Base-by-base conservation (phyloP, 1,140 invertebrate species). In the Agrilus planipennis region DNA sequence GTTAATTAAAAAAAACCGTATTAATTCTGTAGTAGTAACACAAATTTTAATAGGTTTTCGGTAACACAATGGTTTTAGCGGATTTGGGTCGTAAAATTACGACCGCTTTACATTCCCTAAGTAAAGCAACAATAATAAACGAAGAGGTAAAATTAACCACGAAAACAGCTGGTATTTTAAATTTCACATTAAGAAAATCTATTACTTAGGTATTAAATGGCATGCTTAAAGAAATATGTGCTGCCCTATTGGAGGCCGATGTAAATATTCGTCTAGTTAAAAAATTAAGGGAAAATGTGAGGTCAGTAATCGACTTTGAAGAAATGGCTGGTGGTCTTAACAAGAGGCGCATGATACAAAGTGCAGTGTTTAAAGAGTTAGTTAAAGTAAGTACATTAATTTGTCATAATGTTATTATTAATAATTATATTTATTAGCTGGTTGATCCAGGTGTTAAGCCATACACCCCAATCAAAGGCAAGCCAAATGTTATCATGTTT, bases 41-140 rank as follows among this genome's bases (percentile, higher is more conserved):
- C n/a, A n/a, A n/a, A n/a, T n/a, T n/a, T n/a, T n/a, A n/a, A n/a
- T n/a, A n/a, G n/a, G n/a, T n/a, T n/a, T n/a, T n/a, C n/a, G n/a
- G n/a, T n/a, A n/a, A n/a, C n/a, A n/a, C n/a, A 60, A 99, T 99
- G 96, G 96, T 99, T 64, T 90, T 99, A 77, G 96, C 95, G 54
- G 95, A 99, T 77, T 81, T 99, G 64, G 96, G 96, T 58, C 80
- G 95, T 62, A 97, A 98, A 76, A 99, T 99, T 64, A 98, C 95
- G 51, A 89, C 89, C 58, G 96, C 96, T 32, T 69, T 99, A 59
- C 84, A 93, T 54, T 96, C 92, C 21, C 71, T 99, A 41, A 96
- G 91, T 67, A 95, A 95, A 77, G 94, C 94, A 31, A 98, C 94
- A 20, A 84, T 98, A 44, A 99, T 99, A 51, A 97, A 98, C 76